Conservation (phyloP, 2,888 invertebrate genomes). For the Elgonia sp. region DNA sequence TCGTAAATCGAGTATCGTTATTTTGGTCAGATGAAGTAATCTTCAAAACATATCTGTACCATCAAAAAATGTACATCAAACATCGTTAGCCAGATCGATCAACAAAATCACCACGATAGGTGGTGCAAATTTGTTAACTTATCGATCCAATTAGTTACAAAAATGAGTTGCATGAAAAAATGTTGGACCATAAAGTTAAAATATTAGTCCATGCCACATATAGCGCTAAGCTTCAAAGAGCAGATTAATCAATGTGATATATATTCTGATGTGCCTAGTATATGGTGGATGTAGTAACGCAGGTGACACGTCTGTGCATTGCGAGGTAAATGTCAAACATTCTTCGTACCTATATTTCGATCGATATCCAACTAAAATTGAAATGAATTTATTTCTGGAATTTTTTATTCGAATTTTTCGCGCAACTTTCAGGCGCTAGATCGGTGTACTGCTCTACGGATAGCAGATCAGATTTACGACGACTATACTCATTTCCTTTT, state of each 20-base stretch:
- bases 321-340: constrained; percentile 67
- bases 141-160: constrained; percentile 20
- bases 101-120: neutral
- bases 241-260: constrained; percentile 39
- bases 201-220: constrained; percentile 23
- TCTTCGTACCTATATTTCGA: constrained; percentile 45
- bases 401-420: constrained; percentile 45
- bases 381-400: constrained; percentile 44
- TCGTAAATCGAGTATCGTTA: no score
- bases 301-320: constrained; percentile 39
- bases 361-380: constrained; percentile 42
- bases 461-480: constrained; percentile 29
- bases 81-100: neutral
- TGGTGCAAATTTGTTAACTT: neutral
- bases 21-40: no score
- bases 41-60: no score
- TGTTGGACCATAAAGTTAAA: constrained; percentile 6
- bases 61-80: neutral
- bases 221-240: constrained; percentile 27
- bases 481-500: constrained; percentile 37
- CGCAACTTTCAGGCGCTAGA: neutral
- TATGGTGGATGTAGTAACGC: constrained; percentile 29
- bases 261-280: constrained; percentile 14
- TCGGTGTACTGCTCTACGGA: neutral
- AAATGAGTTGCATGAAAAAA: constrained; percentile 31